Percentiles rank a stretch among this genome's conserved stretches.
phyloP scores from a whole-genome alignment of 2,797 vertebrate species.

The Masticophis lateralis region DNA sequence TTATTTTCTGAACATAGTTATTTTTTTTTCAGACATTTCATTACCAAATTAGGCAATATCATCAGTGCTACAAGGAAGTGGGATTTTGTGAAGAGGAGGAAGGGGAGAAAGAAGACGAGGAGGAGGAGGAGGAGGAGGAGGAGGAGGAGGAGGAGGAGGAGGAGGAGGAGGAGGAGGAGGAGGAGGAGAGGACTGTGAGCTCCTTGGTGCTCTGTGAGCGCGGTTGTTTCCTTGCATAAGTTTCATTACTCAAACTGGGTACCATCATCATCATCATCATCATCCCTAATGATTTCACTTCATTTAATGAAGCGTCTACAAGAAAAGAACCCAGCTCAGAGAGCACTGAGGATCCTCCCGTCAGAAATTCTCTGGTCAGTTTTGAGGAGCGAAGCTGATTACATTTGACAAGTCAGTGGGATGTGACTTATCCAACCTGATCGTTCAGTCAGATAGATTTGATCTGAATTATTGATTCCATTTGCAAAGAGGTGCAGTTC shows the following conservation, averaged over 20 bases:
- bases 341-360: rapidly evolving
- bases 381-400: background rate
- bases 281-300: background rate
- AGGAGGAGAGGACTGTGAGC: background rate
- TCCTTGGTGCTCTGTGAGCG: background rate
- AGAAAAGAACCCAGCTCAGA: background rate
- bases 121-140: too few relatives aligned
- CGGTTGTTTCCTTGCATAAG: background rate
- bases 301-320: background rate
- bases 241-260: background rate
- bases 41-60: too few relatives aligned
- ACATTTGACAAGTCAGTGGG: background rate
- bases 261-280: too few relatives aligned
- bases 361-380: background rate
- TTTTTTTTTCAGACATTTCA: too few relatives aligned
- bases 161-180: too few relatives aligned
- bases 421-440: background rate
- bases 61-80: too few relatives aligned
- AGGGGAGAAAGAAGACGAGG: too few relatives aligned
- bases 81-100: too few relatives aligned
- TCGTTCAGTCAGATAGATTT: background rate
- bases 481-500: background rate
- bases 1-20: too few relatives aligned
- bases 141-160: too few relatives aligned
- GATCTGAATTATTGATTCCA: background rate